Evolutionary conservation across 2,797 vertebrate genomes (phyloP).

Genomic region (Anableps anableps): DNA sequence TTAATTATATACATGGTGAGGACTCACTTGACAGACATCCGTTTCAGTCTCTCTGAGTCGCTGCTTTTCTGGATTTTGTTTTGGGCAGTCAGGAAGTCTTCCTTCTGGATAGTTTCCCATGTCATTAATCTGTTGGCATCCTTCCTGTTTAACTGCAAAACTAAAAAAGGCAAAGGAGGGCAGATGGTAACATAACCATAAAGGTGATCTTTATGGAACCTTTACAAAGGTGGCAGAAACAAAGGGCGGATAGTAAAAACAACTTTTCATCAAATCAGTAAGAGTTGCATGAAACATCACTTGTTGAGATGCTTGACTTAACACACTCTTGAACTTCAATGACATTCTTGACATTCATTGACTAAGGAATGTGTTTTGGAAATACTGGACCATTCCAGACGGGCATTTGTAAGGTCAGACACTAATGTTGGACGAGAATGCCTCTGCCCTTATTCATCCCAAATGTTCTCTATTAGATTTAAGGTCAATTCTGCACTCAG

Average conservation of each 20-base stretch:
- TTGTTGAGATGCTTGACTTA: neutral
- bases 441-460: neutral
- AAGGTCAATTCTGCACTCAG: neutral
- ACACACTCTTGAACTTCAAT: neutral
- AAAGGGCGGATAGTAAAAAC: neutral
- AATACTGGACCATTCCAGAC: neutral
- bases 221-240: neutral
- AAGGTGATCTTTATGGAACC: neutral
- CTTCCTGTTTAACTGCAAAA: constrained; percentile 73
- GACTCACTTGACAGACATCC: constrained; percentile 87
- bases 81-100: constrained; percentile 84
- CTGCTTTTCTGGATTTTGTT: constrained; percentile 84
- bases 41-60: constrained; percentile 87
- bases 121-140: constrained; percentile 81
- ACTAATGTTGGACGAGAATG: neutral
- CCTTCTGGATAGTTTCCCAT: constrained; percentile 91
- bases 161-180: constrained; percentile 57
- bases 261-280: neutral
- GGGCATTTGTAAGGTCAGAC: neutral
- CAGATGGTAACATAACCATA: neutral
- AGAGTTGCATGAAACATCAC: neutral
- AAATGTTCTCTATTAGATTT: neutral
- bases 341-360: neutral
- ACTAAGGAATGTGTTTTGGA: neutral
- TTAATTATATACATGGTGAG: neutral